phyloP scores from a whole-genome alignment of 2,113 vertebrate genomes.

The Rattus norvegicus region DNA sequence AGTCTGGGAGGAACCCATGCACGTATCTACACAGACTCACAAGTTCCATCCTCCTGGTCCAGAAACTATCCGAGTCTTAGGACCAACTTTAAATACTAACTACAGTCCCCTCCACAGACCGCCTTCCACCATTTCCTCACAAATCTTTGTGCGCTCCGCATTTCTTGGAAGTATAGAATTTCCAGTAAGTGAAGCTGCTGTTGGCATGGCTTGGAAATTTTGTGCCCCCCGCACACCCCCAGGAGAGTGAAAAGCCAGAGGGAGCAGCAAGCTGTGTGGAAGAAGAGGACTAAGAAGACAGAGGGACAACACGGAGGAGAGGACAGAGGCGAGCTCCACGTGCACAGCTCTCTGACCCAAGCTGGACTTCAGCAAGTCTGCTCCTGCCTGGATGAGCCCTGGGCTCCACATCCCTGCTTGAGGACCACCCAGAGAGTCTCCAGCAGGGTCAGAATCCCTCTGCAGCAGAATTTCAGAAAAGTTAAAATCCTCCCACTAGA shows the following conservation, averaged over 20 bases:
- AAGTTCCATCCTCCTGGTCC: background rate
- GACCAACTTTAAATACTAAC: background rate
- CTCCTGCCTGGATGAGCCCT: background rate
- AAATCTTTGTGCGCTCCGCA: background rate
- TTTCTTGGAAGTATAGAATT: background rate
- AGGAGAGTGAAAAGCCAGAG: background rate
- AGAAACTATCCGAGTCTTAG: background rate
- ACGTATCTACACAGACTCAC: background rate
- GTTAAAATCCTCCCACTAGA: constrained; percentile 47
- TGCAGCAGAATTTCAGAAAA: background rate
- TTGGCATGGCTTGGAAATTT: background rate
- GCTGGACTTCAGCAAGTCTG: background rate
- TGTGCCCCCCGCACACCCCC: background rate
- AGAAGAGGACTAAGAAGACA: background rate
- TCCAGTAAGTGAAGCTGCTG: background rate
- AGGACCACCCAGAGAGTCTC: no score
- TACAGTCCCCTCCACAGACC: background rate
- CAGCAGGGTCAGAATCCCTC: background rate
- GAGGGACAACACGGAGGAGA: background rate
- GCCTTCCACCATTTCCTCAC: rapidly evolving
- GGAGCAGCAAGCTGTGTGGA: background rate
- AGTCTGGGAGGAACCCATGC: background rate
- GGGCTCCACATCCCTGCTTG: rapidly evolving
- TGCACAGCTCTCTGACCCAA: background rate
- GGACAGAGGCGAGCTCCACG: background rate